Conservation (phyloP, 2,113 vertebrate species). For the Dromas ardeola region DNA sequence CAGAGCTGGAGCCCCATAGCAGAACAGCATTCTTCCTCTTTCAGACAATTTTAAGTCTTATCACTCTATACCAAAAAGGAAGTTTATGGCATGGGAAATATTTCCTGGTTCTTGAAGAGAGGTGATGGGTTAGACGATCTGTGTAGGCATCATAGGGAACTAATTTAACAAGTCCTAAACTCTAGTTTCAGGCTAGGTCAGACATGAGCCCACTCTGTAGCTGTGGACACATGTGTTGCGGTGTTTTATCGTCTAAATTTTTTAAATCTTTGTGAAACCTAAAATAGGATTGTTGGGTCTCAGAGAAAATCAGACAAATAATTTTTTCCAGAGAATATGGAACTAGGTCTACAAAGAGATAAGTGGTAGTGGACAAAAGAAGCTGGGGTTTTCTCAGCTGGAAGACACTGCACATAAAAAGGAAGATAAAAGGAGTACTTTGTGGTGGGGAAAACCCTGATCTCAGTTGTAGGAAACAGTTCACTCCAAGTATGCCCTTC, state of each 20-base stretch:
- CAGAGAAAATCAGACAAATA: not conserved
- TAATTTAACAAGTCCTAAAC: not conserved
- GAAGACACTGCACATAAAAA: not conserved
- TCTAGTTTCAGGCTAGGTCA: not conserved
- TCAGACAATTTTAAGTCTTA: not conserved
- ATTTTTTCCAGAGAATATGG: not conserved
- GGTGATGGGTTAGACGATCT: not conserved
- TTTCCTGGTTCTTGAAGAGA: not conserved
- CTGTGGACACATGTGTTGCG: not conserved
- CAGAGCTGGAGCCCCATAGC: not conserved
- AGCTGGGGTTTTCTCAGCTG: constrained; percentile 21
- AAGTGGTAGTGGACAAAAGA: not conserved
- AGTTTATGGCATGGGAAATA: not conserved
- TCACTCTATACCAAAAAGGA: not conserved
- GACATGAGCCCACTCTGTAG: not conserved
- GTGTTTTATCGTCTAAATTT: not conserved
- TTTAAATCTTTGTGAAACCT: not conserved
- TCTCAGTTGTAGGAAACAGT: not conserved
- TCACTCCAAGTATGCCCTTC: not conserved
- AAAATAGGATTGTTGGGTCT: not conserved
- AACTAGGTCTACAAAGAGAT: not conserved
- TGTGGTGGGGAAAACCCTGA: not conserved
- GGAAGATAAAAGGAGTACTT: constrained; percentile 47
- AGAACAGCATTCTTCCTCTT: not conserved
- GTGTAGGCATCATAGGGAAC: not conserved